These are phyloP conservation scores for Antedon bifida DNA, from an alignment of 35 echinoderm and acorn worm genomes.

Conservation along the genomic window DNA sequence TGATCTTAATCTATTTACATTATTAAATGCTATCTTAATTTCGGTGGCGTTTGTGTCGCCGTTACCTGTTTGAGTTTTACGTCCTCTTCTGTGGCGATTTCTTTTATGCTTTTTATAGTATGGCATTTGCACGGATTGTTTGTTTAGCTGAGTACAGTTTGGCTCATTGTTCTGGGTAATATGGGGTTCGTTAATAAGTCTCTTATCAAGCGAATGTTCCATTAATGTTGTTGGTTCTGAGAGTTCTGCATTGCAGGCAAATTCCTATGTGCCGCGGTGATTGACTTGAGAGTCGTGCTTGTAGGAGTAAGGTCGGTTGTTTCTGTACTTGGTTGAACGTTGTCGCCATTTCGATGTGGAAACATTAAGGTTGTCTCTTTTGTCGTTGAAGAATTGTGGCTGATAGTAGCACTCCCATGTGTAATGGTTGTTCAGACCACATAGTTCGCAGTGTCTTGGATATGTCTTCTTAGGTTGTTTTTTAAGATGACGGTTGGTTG, in stretches of 20 bases:
- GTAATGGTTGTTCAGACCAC: neutral
- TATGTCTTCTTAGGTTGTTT: neutral
- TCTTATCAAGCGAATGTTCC: neutral
- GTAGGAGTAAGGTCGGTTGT: neutral
- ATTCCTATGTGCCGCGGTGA: neutral
- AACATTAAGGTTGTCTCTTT: neutral
- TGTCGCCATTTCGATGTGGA: neutral
- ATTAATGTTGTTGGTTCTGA: too few species aligned
- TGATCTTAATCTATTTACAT: conserved; percentile 8
- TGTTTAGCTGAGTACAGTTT: neutral
- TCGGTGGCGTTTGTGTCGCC: neutral
- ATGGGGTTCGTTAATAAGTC: neutral
- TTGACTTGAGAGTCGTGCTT: neutral
- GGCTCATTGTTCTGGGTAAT: too few species aligned
- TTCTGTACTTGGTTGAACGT: neutral
- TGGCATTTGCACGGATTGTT: neutral
- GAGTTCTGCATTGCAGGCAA: neutral
- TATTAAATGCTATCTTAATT: conserved; percentile 12
- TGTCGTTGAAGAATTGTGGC: neutral
- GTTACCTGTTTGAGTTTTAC: neutral
- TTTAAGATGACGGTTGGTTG: neutral
- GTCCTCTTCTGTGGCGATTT: neutral
- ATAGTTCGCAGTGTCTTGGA: neutral
- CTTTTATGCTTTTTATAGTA: neutral
- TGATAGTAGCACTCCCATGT: neutral